Evolutionary conservation across 2,113 vertebrate genomes (phyloP).

Genomic region (Fulica atra): DNA sequence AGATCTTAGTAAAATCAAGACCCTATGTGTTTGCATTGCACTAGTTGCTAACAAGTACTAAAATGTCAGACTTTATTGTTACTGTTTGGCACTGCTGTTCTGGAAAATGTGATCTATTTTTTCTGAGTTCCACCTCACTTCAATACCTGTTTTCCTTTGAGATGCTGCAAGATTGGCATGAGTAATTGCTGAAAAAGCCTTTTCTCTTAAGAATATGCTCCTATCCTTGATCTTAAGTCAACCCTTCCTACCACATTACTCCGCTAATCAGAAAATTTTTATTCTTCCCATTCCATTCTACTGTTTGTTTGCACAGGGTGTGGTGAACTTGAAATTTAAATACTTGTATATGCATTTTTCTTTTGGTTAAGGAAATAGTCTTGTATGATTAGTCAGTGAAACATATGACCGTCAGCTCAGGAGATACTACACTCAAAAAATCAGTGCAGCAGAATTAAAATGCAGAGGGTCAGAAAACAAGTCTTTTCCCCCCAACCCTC

Average conservation of each 20-base stretch:
- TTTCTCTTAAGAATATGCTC: not conserved
- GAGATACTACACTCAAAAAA: not conserved
- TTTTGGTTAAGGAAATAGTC: not conserved
- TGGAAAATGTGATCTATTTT: not conserved
- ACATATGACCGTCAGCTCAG: not conserved
- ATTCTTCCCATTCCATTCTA: not conserved
- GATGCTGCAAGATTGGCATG: not conserved
- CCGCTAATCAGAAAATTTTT: not conserved
- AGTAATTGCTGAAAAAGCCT: not conserved
- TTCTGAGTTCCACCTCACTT: not conserved
- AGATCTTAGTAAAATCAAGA: not conserved
- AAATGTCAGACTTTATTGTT: not conserved
- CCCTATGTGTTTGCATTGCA: not conserved
- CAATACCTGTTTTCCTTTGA: not conserved
- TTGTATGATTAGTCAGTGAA: not conserved
- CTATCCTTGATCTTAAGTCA: not conserved
- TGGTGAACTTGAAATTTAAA: not conserved
- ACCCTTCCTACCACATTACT: not conserved
- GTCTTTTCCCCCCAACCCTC: rapidly evolving
- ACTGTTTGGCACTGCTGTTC: not conserved
- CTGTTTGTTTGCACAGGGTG: not conserved
- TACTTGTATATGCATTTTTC: not conserved
- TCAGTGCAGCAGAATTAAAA: not conserved
- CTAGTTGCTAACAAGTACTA: not conserved
- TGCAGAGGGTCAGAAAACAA: not conserved